phyloP scores from a whole-genome alignment of 2,888 invertebrate species.

The Ichneumon xanthorius region DNA sequence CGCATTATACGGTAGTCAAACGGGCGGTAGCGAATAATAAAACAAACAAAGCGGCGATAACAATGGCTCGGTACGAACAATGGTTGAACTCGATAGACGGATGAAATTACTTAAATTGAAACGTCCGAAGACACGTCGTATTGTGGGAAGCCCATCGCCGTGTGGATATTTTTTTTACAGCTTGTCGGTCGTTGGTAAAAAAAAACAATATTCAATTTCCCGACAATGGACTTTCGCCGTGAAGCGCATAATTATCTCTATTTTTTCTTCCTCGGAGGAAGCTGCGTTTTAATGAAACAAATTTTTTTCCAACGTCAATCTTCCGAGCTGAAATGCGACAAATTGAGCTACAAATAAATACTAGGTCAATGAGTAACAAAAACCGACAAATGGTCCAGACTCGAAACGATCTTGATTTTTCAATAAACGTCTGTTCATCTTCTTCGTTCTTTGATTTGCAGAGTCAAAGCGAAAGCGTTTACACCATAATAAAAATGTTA shows the following conservation, averaged over 20 bases:
- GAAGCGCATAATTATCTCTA: background rate
- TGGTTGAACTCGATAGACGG: background rate
- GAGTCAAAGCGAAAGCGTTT: too few relatives aligned
- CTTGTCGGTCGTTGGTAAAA: background rate
- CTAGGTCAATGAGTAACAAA: too few relatives aligned
- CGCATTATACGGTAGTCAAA: background rate
- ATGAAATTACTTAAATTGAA: constrained; percentile 7
- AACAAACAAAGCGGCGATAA: constrained; percentile 1
- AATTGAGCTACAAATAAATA: too few relatives aligned
- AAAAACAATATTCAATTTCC: background rate
- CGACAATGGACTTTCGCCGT: background rate
- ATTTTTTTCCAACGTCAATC: too few relatives aligned
- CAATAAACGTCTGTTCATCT: too few relatives aligned
- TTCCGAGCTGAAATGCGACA: too few relatives aligned
- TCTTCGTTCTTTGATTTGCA: too few relatives aligned
- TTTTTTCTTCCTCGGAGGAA: background rate
- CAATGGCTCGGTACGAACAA: background rate
- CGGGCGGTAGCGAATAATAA: background rate
- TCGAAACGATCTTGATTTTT: too few relatives aligned
- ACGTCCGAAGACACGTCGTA: background rate
- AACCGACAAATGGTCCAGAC: too few relatives aligned
- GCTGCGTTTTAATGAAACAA: too few relatives aligned
- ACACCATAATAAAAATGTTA: too few relatives aligned
- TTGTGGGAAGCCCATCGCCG: background rate
- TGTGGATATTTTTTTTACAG: background rate